phyloP scores from a whole-genome alignment of 1,140 invertebrate species.

The Monomorium pharaonis region DNA sequence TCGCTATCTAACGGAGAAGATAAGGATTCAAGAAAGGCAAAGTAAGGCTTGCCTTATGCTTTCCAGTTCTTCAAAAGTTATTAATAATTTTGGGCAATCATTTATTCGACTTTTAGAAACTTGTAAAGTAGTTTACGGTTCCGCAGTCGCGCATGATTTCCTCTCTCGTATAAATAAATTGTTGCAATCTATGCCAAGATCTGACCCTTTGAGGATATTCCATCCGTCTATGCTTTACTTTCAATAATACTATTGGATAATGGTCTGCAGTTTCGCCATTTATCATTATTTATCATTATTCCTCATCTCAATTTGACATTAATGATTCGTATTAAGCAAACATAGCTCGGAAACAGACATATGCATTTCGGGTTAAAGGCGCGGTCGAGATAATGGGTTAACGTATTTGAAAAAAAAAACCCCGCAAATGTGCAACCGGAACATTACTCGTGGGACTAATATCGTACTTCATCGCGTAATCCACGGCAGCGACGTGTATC shows the following conservation, averaged over 20 bases:
- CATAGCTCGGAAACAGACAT: neutral
- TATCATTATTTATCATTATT: neutral
- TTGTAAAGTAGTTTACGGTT: neutral
- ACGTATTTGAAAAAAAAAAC: neutral
- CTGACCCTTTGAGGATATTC: neutral
- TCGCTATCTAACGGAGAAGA: neutral
- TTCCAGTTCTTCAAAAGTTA: neutral
- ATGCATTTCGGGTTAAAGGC: neutral
- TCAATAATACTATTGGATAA: neutral
- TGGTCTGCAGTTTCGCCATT: neutral
- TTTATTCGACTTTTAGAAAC: neutral
- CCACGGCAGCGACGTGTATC: neutral
- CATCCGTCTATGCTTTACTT: neutral
- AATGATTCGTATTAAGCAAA: neutral
- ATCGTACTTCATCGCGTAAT: constrained; percentile 43
- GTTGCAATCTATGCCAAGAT: neutral
- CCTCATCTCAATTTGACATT: neutral
- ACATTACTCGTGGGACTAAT: constrained; percentile 39
- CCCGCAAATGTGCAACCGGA: neutral
- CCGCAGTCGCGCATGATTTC: neutral
- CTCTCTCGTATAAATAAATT: neutral
- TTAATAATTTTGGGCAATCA: neutral
- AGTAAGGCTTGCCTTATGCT: too few relatives aligned
- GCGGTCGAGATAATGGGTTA: constrained; percentile 1
- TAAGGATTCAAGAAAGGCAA: neutral